Conservation (phyloP, 2,888 invertebrate genomes). For the Eupeodes latifasciatus region DNA sequence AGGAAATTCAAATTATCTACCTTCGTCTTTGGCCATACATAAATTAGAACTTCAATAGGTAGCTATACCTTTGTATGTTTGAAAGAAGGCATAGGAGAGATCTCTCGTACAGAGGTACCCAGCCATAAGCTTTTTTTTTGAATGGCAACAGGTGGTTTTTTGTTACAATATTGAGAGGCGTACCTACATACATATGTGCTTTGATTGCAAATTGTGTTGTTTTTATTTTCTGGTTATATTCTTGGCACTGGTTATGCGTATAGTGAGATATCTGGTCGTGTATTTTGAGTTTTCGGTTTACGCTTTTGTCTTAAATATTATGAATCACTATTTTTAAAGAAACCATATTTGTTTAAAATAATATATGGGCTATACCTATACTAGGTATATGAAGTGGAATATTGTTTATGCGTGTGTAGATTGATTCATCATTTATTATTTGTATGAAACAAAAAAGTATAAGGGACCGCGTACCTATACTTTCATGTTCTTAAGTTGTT, state of each 20-base stretch:
- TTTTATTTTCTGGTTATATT: background rate
- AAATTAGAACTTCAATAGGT: background rate
- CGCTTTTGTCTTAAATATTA: background rate
- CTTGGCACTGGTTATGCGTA: background rate
- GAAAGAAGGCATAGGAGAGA: background rate
- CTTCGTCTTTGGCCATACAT: background rate
- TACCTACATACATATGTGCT: too few species aligned
- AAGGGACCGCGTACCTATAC: too few species aligned
- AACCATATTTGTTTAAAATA: background rate
- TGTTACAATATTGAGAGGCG: background rate
- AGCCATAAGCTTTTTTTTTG: background rate
- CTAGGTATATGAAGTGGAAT: too few species aligned
- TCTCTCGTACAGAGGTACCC: too few species aligned
- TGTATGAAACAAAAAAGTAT: background rate
- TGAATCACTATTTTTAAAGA: background rate
- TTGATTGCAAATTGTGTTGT: slow-evolving; percentile 20
- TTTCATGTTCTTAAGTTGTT: background rate
- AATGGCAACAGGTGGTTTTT: slow-evolving; percentile 12
- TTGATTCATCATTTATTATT: background rate
- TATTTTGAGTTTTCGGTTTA: background rate
- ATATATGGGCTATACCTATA: background rate
- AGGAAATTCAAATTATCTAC: background rate
- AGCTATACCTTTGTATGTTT: background rate
- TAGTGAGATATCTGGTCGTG: background rate
- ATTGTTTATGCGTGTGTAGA: slow-evolving; percentile 1